Evolutionary conservation across 23 tunicate genomes (phyloP), one percentile per base, ranked within the genome.

Genomic region (Diplosoma virens): DNA sequence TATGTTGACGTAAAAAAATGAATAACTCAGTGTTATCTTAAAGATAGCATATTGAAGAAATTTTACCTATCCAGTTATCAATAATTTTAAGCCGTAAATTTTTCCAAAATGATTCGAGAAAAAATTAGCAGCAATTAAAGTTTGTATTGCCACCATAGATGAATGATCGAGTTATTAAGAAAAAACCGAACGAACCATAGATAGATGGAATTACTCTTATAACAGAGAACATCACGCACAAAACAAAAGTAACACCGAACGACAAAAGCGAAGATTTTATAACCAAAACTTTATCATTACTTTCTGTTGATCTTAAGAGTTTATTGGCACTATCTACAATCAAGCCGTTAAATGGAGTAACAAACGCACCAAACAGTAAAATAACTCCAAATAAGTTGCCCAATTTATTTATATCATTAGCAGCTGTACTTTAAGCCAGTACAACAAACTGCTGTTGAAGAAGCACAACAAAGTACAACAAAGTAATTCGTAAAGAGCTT

Each of bases 91-190:
- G 22, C 83, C 83, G 47, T 22, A 60, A 4, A 78, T 14, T 35
- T 78, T 78, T 65, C 83, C 83, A 25, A 78, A 78, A 48, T 78
- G 83, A 21, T 65, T 21, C 1, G 23, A 17, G 25, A 74, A 63
- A 65, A 78, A 78, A 25, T 65, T 24, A 27, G 25, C 22, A 17
- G 74, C 41, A 3, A 63, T 1, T 64, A 64, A 78, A 11, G 53
- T n/a, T 65, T 1, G 32, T 21, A 11, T 27, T 27, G 7, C 58
- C 55, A 3, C 74, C 74, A 65, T 60, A 58, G 25, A 78, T 35
- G 47, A 78, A 78, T 0, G 56, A 63, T 18, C 61, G 27, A 7
- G 71, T 60, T 1, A 65, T 2, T 7, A 64, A n/a, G 1, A 64
- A 2, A 29, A 78, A 47, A 3, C 26, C 74, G 65, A 78, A 64